Conservation (phyloP, 1,140 invertebrate genomes). For the Trachymyrmex septentrionalis region DNA sequence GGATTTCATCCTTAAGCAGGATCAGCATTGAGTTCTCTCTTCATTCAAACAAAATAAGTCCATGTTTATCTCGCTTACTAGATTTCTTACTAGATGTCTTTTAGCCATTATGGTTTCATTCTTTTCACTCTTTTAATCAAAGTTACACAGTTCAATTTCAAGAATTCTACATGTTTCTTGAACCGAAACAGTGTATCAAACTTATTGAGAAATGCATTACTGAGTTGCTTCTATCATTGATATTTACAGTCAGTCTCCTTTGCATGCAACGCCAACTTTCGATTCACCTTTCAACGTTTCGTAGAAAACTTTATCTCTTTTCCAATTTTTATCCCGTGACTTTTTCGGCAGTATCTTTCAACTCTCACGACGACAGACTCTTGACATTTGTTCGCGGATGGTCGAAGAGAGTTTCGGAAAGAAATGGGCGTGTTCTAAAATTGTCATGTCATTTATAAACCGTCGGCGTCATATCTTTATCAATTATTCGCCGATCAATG, state of each 20-base stretch:
- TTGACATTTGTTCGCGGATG: conserved; percentile 16
- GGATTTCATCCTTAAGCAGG: conserved; percentile 25
- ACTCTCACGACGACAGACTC: neutral
- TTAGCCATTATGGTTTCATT: neutral
- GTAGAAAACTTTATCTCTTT: neutral
- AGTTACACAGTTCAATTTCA: neutral
- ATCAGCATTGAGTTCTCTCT: conserved; percentile 14
- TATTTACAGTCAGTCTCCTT: neutral
- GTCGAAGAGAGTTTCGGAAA: neutral
- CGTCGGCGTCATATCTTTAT: conserved; percentile 2
- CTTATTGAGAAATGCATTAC: conserved; percentile 1
- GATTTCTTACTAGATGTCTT: neutral
- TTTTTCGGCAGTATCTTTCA: conserved; percentile 3
- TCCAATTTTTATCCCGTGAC: neutral
- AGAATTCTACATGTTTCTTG: neutral
- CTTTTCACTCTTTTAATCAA: neutral
- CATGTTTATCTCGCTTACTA: neutral
- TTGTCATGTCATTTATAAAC: neutral
- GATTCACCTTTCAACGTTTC: neutral
- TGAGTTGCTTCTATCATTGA: neutral
- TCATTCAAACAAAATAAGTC: neutral
- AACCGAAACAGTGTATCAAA: neutral
- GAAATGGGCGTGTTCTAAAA: conserved; percentile 2
- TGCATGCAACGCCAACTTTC: neutral
- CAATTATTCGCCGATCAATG: conserved; percentile 14